Conservation (phyloP, 2,888 invertebrate species). For the Germaria angustata region DNA sequence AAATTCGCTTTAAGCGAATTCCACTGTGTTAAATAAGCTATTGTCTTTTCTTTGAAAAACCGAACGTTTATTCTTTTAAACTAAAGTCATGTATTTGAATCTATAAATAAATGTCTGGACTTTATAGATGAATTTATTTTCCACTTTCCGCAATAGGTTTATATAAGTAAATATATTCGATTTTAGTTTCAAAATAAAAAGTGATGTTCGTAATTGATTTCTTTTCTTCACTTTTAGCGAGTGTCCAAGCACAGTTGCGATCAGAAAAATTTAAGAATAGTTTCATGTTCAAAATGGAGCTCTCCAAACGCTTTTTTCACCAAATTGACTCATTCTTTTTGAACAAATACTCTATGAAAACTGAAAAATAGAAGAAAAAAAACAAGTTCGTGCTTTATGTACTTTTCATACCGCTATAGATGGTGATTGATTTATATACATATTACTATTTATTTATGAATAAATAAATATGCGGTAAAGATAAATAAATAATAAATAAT, state of each 20-base stretch:
- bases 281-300: not conserved
- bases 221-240: conserved; percentile 10
- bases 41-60: not conserved
- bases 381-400: no score
- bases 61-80: not conserved
- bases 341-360: no score
- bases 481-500: no score
- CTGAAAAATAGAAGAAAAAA: no score
- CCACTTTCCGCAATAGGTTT: conserved; percentile 14
- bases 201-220: conserved; percentile 19
- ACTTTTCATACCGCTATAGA: no score
- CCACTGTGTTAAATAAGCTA: not conserved
- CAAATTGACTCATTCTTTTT: no score
- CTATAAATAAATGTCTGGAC: conserved; percentile 31
- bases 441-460: no score
- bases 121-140: not conserved
- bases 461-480: no score
- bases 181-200: conserved; percentile 6
- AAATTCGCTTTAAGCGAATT: no score
- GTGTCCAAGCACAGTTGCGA: not conserved
- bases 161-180: not conserved
- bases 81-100: conserved; percentile 13
- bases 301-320: not conserved
- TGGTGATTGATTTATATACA: no score
- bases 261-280: not conserved